Evolutionary conservation across 2,113 vertebrate genomes (phyloP).

Genomic region (Erythrolamprus reginae): DNA sequence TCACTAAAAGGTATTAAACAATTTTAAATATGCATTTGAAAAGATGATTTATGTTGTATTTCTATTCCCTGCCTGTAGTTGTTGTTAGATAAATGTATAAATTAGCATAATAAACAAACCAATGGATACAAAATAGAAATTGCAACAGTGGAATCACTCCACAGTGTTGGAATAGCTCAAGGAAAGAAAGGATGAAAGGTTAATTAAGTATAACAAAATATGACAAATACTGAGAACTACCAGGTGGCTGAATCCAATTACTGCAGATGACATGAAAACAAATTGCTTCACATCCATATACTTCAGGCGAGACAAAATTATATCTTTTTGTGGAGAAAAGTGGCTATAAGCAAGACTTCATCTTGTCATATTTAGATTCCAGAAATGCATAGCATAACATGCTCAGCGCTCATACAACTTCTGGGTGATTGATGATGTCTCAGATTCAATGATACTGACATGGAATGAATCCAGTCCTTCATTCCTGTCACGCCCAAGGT

Average conservation of each 20-base stretch:
- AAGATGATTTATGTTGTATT: neutral
- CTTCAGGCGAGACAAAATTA: neutral
- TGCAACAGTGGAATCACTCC: neutral
- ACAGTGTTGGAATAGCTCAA: neutral
- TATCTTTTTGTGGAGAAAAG: neutral
- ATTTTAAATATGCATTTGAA: neutral
- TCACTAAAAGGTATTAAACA: neutral
- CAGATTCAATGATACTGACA: neutral
- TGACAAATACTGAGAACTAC: neutral
- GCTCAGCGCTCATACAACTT: neutral
- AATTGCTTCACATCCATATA: neutral
- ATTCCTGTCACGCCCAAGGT: neutral
- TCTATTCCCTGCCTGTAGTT: neutral
- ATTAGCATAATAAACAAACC: neutral
- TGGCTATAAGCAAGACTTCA: neutral
- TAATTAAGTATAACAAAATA: neutral
- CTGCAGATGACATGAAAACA: neutral
- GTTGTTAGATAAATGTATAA: neutral
- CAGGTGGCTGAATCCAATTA: neutral
- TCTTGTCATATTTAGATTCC: neutral
- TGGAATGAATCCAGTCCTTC: neutral
- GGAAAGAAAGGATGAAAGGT: neutral
- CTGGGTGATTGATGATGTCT: neutral
- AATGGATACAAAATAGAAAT: neutral
- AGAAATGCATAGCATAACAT: neutral